A percentile compares a stretch with the other conserved stretches of the same genome.
Evolutionary conservation across 2,113 vertebrate species (phyloP).

Genomic region (Labeo rohita): DNA sequence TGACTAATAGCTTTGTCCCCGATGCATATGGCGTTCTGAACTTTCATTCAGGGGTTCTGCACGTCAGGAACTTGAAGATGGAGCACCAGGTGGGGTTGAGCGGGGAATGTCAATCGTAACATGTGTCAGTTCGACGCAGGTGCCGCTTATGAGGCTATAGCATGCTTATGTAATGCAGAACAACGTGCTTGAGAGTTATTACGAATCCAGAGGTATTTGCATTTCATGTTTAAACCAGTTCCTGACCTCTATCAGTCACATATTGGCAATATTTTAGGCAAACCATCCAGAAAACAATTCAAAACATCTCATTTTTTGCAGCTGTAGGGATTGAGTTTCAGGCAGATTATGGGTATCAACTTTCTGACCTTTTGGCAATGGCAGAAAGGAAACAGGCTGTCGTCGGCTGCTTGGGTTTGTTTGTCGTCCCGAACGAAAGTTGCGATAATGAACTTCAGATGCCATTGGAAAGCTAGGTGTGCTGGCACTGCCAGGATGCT

Average conservation of each 20-base stretch:
- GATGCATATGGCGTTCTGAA: background rate
- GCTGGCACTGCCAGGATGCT: constrained; percentile 9
- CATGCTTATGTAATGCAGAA: constrained; percentile 31
- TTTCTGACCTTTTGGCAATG: constrained; percentile 10
- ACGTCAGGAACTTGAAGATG: background rate
- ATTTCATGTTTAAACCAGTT: constrained; percentile 25
- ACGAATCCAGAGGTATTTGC: constrained; percentile 6
- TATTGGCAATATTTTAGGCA: background rate
- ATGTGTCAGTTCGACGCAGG: constrained; percentile 27
- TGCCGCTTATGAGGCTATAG: constrained; percentile 27
- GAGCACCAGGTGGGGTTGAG: constrained; percentile 9
- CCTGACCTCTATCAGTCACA: background rate
- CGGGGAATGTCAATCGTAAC: constrained; percentile 32
- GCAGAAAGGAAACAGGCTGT: constrained; percentile 19
- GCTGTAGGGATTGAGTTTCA: constrained; percentile 28
- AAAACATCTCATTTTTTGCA: background rate
- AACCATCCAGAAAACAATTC: constrained; percentile 7
- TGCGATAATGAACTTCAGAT: constrained; percentile 25
- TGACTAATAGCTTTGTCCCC: constrained; percentile 14
- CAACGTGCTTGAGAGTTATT: background rate
- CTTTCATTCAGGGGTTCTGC: background rate
- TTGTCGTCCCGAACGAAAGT: constrained; percentile 20
- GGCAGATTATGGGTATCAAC: constrained; percentile 28
- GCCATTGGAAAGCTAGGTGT: constrained; percentile 13
- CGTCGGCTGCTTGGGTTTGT: background rate